Evolutionary conservation across 1,140 invertebrate species (phyloP).

Genomic region (Papilio dardanus): DNA sequence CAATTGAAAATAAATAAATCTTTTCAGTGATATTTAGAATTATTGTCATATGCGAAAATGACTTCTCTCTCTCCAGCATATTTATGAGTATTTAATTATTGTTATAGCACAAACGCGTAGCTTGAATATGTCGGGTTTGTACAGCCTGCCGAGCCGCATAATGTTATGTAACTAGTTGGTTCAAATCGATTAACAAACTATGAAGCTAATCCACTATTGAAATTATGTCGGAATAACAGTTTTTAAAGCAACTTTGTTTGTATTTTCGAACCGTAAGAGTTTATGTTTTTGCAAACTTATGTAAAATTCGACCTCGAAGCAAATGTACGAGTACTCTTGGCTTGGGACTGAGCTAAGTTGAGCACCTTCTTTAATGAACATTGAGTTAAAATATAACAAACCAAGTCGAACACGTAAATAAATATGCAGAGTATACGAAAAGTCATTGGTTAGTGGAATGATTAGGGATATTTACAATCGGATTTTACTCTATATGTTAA

Average conservation of each 20-base stretch:
- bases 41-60: neutral
- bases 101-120: neutral
- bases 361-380: neutral
- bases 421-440: neutral
- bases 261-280: neutral
- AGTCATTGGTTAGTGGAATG: neutral
- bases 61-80: neutral
- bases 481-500: neutral
- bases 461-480: neutral
- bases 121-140: constrained; percentile 10
- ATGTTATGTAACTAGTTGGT: constrained; percentile 32
- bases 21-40: no score
- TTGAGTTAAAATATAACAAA: no score
- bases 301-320: neutral
- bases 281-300: neutral
- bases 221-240: constrained; percentile 7
- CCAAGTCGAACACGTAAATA: no score
- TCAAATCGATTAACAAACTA: constrained; percentile 21
- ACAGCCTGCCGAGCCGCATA: constrained; percentile 25
- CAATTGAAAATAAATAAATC: no score
- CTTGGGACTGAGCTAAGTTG: neutral
- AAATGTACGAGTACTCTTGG: neutral
- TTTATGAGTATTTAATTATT: constrained; percentile 17
- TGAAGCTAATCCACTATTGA: constrained; percentile 13
- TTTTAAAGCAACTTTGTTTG: constrained; percentile 9